Percentiles rank a stretch among this genome's conserved stretches.
Conservation (phyloP, 2,797 vertebrate genomes). For the Gallinago nigripennis region DNA sequence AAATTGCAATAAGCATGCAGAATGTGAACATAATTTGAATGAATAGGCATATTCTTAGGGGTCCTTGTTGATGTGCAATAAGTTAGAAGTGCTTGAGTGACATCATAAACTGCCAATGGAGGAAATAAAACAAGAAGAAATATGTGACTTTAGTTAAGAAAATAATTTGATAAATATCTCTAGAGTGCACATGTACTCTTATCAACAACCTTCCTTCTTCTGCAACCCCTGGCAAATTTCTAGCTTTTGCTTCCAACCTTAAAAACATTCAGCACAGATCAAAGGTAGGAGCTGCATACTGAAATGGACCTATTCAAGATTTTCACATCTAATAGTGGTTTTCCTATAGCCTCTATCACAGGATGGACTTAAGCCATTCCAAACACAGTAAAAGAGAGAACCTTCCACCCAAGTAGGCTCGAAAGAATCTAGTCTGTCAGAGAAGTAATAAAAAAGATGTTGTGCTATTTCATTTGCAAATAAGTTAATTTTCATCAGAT, state of each 20-base stretch:
- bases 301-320: not conserved
- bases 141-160: conserved; percentile 36
- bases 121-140: conserved; percentile 28
- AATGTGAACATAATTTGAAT: conserved; percentile 17
- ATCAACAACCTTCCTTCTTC: not conserved
- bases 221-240: not conserved
- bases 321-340: not conserved
- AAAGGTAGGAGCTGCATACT: not conserved
- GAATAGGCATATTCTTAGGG: not conserved
- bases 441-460: not conserved
- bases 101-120: not conserved
- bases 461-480: conserved; percentile 42
- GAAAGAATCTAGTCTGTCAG: not conserved
- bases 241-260: not conserved
- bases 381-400: not conserved
- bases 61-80: not conserved
- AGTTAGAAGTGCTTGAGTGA: conserved; percentile 16
- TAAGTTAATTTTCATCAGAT: not conserved
- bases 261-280: not conserved
- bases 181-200: not conserved
- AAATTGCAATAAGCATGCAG: not conserved
- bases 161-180: not conserved
- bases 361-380: conserved; percentile 12
- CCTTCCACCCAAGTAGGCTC: not conserved
- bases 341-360: not conserved